These are phyloP conservation scores for Drosophila baimaii DNA, from an alignment of 1,140 invertebrate species.

Conservation along the genomic window DNA sequence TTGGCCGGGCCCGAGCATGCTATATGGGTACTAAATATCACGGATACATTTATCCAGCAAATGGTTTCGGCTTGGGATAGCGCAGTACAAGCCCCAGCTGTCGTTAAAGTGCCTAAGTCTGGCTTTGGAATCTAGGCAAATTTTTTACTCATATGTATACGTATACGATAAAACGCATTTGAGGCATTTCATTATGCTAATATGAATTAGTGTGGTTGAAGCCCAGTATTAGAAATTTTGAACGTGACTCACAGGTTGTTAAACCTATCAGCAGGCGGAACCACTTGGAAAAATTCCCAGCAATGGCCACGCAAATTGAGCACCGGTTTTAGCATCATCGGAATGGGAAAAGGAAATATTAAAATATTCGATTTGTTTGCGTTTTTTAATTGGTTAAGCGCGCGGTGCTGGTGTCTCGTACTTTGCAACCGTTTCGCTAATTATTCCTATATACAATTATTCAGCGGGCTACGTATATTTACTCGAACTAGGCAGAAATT, in stretches of 20 bases:
- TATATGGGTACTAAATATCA: slow-evolving; percentile 27
- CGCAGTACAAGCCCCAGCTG: slow-evolving; percentile 9
- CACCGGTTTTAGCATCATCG: slow-evolving; percentile 62
- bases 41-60: slow-evolving; percentile 26
- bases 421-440: slow-evolving; percentile 45
- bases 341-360: slow-evolving; percentile 34
- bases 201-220: neutral
- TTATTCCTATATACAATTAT: slow-evolving; percentile 57
- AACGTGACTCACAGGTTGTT: slow-evolving; percentile 40
- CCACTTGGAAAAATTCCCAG: slow-evolving; percentile 23
- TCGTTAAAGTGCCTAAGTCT: slow-evolving; percentile 28
- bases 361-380: slow-evolving; percentile 25
- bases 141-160: neutral
- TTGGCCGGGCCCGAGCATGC: slow-evolving; percentile 11
- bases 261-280: slow-evolving; percentile 45
- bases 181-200: neutral
- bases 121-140: neutral
- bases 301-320: slow-evolving; percentile 27
- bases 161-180: neutral
- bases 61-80: neutral
- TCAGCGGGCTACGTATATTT: slow-evolving; percentile 21
- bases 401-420: slow-evolving; percentile 12
- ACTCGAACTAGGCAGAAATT: neutral
- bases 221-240: slow-evolving; percentile 1
- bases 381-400: slow-evolving; percentile 54